Percentiles rank a stretch among this genome's conserved stretches.
Evolutionary conservation across 2,113 vertebrate species (phyloP).

Genomic region (Oreochromis aureus): DNA sequence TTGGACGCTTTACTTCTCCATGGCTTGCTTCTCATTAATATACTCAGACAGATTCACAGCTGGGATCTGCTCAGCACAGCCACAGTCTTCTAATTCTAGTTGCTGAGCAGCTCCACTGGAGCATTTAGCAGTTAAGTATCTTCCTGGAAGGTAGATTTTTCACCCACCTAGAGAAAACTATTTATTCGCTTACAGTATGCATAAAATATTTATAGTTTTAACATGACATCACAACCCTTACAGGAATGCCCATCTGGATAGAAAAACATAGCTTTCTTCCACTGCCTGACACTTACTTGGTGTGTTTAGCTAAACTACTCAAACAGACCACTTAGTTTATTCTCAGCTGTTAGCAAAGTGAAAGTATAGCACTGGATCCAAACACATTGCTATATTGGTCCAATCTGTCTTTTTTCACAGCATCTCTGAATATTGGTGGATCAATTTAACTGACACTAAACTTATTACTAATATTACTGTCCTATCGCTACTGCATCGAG

Average conservation of each 20-base stretch:
- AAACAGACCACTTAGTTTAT: not conserved
- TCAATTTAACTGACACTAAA: not conserved
- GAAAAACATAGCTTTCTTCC: not conserved
- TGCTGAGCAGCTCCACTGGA: constrained; percentile 54
- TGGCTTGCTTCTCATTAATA: constrained; percentile 33
- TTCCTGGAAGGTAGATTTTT: constrained; percentile 31
- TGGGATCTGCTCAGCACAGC: constrained; percentile 36
- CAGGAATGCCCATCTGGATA: not conserved
- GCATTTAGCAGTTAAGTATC: constrained; percentile 52
- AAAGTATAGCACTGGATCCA: not conserved
- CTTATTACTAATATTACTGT: not conserved
- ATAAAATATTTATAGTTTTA: not conserved
- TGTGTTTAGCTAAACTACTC: not conserved
- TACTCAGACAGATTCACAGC: constrained; percentile 49
- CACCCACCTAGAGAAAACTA: not conserved
- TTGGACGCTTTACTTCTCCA: constrained; percentile 8
- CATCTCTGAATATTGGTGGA: not conserved
- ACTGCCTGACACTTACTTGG: not conserved
- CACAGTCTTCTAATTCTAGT: constrained; percentile 16
- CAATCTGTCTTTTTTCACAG: not conserved
- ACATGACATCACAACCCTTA: not conserved
- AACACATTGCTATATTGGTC: not conserved
- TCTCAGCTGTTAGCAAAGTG: not conserved
- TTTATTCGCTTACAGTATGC: constrained; percentile 13
- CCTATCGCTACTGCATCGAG: not conserved